These are phyloP conservation scores for Cotesia glomerata DNA, from an alignment of 1,140 invertebrate genomes.

Conservation along the genomic window DNA sequence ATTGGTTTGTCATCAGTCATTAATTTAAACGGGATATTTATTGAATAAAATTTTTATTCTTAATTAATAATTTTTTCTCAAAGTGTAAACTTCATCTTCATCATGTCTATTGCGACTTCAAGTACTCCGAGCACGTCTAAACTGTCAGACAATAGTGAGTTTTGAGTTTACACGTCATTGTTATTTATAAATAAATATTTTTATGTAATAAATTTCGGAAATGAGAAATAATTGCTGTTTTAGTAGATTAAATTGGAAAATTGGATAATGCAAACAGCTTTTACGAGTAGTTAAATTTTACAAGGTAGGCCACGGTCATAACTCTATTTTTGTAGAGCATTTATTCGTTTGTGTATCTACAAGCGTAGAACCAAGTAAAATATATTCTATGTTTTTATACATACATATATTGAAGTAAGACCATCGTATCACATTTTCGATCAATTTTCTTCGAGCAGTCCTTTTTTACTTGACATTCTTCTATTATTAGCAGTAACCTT, in stretches of 20 bases:
- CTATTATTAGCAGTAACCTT: not conserved
- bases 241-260: not conserved
- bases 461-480: not conserved
- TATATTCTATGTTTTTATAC: not conserved
- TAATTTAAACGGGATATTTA: not conserved
- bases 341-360: not conserved
- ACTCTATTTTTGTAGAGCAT: slow-evolving; percentile 17
- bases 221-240: not conserved
- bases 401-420: not conserved
- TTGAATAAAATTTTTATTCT: too few relatives aligned
- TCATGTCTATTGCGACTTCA: slow-evolving; percentile 32
- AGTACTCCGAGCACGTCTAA: slow-evolving; percentile 39
- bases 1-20: not conserved
- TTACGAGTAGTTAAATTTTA: not conserved
- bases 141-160: slow-evolving; percentile 42
- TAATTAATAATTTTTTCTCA: not conserved
- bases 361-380: too few relatives aligned
- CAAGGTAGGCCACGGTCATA: slow-evolving; percentile 24
- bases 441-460: not conserved
- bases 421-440: not conserved
- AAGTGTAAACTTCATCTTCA: slow-evolving; percentile 13
- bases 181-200: too few relatives aligned
- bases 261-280: not conserved
- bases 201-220: too few relatives aligned
- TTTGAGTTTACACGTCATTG: not conserved